These are phyloP conservation scores for Bubalus kerabau DNA, from an alignment of 2,113 vertebrate species.

Conservation along the genomic window DNA sequence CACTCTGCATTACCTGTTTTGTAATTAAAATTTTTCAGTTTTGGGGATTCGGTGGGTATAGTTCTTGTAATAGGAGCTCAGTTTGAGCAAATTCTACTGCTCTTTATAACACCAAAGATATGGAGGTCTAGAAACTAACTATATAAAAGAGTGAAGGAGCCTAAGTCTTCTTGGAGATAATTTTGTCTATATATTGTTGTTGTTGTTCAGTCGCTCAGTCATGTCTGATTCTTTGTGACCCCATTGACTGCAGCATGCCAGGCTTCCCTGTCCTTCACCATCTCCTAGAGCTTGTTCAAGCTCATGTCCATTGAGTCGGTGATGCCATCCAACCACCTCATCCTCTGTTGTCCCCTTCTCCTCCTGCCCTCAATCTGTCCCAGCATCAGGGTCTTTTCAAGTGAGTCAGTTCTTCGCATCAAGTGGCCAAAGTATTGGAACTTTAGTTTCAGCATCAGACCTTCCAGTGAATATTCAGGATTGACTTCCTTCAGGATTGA, in stretches of 20 bases:
- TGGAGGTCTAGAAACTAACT: not conserved
- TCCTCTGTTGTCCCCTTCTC: not conserved
- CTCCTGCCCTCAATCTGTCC: not conserved
- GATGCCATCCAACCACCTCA: not conserved
- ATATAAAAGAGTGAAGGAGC: not conserved
- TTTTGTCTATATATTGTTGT: not conserved
- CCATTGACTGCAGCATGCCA: not conserved
- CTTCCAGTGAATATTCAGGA: not conserved
- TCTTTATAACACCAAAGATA: not conserved
- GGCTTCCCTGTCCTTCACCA: not conserved
- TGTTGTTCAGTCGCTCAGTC: not conserved
- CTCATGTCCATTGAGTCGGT: not conserved
- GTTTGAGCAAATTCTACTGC: not conserved
- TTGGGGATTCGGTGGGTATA: not conserved
- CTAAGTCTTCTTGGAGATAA: not conserved
- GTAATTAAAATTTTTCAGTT: not conserved
- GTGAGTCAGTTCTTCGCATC: not conserved
- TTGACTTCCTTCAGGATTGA: too few relatives aligned
- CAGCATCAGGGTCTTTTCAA: not conserved
- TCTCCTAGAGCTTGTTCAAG: not conserved
- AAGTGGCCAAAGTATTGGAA: not conserved
- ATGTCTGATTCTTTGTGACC: not conserved
- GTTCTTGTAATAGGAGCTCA: not conserved
- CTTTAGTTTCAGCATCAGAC: not conserved
- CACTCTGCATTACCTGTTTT: not conserved